A percentile compares a stretch with the other conserved stretches of the same genome.
These are phyloP conservation scores for Paguma larvata DNA, from an alignment of 2,797 vertebrate species.

Conservation along the genomic window DNA sequence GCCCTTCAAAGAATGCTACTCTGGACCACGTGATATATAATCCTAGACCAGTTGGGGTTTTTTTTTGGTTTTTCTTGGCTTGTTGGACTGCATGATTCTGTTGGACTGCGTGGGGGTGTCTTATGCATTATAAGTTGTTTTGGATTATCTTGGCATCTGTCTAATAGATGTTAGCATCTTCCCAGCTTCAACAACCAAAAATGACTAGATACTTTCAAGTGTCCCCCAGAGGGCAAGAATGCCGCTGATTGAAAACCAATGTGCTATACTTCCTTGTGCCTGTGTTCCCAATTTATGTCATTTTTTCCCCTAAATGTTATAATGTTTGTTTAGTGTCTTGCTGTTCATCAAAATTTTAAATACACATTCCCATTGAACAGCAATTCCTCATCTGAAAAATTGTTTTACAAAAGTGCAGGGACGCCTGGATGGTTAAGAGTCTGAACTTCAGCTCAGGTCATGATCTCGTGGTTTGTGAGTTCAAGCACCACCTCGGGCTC, in stretches of 20 bases:
- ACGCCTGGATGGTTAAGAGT: not conserved
- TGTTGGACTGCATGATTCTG: not conserved
- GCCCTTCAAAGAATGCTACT: not conserved
- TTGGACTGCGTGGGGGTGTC: not conserved
- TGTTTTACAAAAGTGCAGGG: not conserved
- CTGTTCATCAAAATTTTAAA: slow-evolving; percentile 15
- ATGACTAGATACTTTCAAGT: not conserved
- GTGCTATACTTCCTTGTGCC: not conserved
- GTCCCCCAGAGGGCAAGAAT: not conserved
- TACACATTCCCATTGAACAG: not conserved
- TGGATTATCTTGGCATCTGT: not conserved
- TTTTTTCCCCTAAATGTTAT: not conserved
- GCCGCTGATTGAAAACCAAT: not conserved
- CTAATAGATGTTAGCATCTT: not conserved
- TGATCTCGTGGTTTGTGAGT: not conserved
- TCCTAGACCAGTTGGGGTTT: not conserved
- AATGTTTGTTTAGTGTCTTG: slow-evolving; percentile 7
- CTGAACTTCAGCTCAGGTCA: not conserved
- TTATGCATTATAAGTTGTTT: not conserved
- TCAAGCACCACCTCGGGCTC: not conserved
- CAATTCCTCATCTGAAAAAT: not conserved
- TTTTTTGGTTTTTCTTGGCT: not conserved
- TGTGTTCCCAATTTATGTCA: not conserved
- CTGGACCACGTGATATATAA: not conserved
- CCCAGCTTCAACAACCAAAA: not conserved